Evolutionary conservation across 2,888 invertebrate species (phyloP).

Genomic region (Sisyra nigra): DNA sequence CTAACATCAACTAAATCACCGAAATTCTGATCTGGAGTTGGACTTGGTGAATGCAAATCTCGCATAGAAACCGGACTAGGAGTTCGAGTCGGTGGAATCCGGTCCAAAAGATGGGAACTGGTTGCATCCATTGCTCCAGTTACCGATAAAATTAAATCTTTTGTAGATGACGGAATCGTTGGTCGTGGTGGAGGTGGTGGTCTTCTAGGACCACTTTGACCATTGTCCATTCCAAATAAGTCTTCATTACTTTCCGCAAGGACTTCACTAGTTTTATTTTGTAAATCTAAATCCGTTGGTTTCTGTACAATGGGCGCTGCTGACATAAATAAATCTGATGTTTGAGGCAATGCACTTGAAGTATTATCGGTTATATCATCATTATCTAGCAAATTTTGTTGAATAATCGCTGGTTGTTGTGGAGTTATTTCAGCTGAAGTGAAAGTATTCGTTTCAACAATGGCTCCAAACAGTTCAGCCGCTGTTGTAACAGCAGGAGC

Average conservation of each 20-base stretch:
- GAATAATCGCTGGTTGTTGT: slow-evolving; percentile 8
- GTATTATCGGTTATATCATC: slow-evolving; percentile 10
- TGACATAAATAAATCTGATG: slow-evolving; percentile 18
- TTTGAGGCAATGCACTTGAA: slow-evolving; percentile 27
- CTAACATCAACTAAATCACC: slow-evolving; percentile 48
- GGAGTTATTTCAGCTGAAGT: slow-evolving; percentile 6
- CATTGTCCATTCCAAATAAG: slow-evolving; percentile 13
- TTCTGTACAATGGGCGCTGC: slow-evolving; percentile 19
- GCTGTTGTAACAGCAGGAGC: slow-evolving; percentile 17
- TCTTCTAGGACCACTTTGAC: slow-evolving; percentile 15
- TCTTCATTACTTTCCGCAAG: background rate
- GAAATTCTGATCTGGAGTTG: slow-evolving; percentile 47
- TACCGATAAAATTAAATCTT: slow-evolving; percentile 69
- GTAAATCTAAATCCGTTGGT: slow-evolving; percentile 27
- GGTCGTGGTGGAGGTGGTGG: slow-evolving; percentile 29
- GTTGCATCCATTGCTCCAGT: slow-evolving; percentile 82
- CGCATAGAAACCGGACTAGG: slow-evolving; percentile 76
- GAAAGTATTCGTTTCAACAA: slow-evolving; percentile 10
- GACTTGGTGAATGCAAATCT: slow-evolving; percentile 70
- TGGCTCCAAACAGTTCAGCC: slow-evolving; percentile 6
- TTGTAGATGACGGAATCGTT: slow-evolving; percentile 44
- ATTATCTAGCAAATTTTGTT: slow-evolving; percentile 10
- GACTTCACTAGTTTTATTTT: slow-evolving; percentile 21
- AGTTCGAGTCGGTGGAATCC: slow-evolving; percentile 69
- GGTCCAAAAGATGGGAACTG: slow-evolving; percentile 65